phyloP scores from a whole-genome alignment of 2,888 invertebrate species.

The Cryptocephalus primarius region DNA sequence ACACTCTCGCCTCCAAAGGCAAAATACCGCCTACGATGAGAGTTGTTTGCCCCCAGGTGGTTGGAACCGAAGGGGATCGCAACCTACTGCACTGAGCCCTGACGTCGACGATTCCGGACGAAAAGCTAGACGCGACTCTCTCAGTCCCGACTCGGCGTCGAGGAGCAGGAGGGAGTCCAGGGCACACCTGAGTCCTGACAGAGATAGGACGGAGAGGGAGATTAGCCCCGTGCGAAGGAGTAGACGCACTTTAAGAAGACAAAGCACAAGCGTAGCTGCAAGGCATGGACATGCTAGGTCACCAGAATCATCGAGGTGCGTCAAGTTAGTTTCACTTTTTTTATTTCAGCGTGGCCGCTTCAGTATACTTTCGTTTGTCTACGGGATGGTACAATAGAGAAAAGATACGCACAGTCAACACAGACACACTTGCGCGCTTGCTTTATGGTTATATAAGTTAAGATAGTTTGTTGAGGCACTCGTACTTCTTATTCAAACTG shows the following conservation, averaged over 20 bases:
- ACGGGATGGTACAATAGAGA: too few species aligned
- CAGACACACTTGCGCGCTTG: too few species aligned
- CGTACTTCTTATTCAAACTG: too few species aligned
- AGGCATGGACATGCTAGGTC: constrained; percentile 39
- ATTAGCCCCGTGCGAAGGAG: constrained; percentile 66
- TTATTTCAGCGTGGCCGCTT: neutral
- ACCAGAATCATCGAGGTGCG: constrained; percentile 49
- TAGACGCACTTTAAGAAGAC: constrained; percentile 58
- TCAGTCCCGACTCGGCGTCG: constrained; percentile 85
- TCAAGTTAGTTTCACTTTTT: neutral
- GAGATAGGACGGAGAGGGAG: constrained; percentile 64
- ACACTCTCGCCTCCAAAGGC: constrained; percentile 54
- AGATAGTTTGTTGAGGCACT: too few species aligned
- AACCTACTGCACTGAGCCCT: constrained; percentile 71
- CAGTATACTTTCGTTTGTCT: too few species aligned
- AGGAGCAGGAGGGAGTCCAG: constrained; percentile 59
- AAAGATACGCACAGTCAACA: too few species aligned
- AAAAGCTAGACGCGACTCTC: constrained; percentile 68
- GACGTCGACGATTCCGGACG: constrained; percentile 54
- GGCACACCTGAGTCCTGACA: constrained; percentile 56
- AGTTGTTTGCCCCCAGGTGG: constrained; percentile 57
- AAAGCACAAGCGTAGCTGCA: constrained; percentile 65
- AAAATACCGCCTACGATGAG: constrained; percentile 84
- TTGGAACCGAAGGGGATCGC: constrained; percentile 57
- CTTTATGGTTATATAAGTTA: too few species aligned